Evolutionary conservation across 2,888 invertebrate species (phyloP), one percentile per base, ranked within the genome.

Genomic region (Latrodectus elegans): DNA sequence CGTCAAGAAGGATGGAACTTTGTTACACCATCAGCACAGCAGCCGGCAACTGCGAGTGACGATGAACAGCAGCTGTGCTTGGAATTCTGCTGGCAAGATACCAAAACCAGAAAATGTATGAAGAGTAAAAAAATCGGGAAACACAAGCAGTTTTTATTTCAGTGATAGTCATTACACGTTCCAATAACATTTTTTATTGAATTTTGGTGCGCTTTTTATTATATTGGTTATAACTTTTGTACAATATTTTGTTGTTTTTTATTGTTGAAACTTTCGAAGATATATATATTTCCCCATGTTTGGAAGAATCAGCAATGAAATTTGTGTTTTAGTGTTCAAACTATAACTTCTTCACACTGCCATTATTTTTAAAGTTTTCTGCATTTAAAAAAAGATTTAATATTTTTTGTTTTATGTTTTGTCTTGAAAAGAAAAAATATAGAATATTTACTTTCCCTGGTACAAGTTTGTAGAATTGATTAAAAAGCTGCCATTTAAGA

Each of bases 41-140:
- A 53, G 74, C 22, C 75, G 64, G 38, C 80, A 86, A 64, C 70
- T 76, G 38, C 64, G 81, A 26, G 81, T 81, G 15, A 81, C 53
- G 8, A 73, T 81, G 51, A 80, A 80, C 52, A 80, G 64, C n/a
- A 55, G 15, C 11, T 72, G 71, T 4, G 14, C 64, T 12, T 80
- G 71, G 76, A 68, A 53, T 15, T 22, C 67, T 14, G 64, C 49
- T 26, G 71, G n/a, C 11, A 71, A 38, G 49, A 64, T 71, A 8
- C 80, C 80, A 6, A 80, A 73, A n/a, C 81, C 81, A 0, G 81
- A 81, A 26, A 67, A 74, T n/a, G 81, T 81, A n/a, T 81, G 81
- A 81, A 67, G 12, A 60, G n/a, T 14, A 60, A 60, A 60, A 38
- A 38, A 4, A n/a, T n/a, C n/a, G 2, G 38, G 6, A 38, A 38